Base-by-base conservation (phyloP, 2,113 vertebrate species). In the Fulmarus glacialis region DNA sequence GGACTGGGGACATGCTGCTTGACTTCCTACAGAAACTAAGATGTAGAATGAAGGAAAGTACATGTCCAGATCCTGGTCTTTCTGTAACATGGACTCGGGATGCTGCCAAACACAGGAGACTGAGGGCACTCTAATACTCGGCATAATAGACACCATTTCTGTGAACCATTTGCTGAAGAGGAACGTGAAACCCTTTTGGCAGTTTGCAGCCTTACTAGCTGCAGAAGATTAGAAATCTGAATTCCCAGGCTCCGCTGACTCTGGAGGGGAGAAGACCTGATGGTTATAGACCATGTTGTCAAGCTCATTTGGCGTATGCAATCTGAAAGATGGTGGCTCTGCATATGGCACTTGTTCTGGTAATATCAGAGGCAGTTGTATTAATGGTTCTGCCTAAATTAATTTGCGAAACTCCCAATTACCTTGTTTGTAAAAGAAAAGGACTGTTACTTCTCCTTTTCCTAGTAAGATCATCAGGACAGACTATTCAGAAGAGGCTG, bases 131-230 rank as follows among this genome's bases (percentile, higher is more conserved):
- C 34, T 15, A 14, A 43, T 11, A 16, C 15, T 17, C 27, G 74
- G 13, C 3, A 0, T 12, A 10, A 34, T 30, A 68, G 36, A 72
- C 34, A 34, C 20, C 11, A 8, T 23, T 0, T 7, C n/a, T 45
- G 21, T 55, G 63, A 75, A 45, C 29, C 1, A 3, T n/a, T 38
- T 80, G 48, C 23, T 73, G 63, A 83, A 60, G 52, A 59, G 15
- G 45, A 67, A 40, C 1, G 1, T 20, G 21, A 22, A 56, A 23
- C 4, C 4, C 12, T 32, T 11, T 5, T 79, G 17, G 13, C 45
- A 52, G 22, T 59, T 77, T 70, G 38, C 27, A 66, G 55, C 45
- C 50, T 83, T 64, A 27, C 3, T 38, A 6, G 21, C 34, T 73
- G 53, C 19, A n/a, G 58, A 70, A 40, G 16, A 27, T 56, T 20